A percentile compares a stretch with the other conserved stretches of the same genome.
phyloP scores from a whole-genome alignment of 2,113 vertebrate species.

The Ochotona princeps region DNA sequence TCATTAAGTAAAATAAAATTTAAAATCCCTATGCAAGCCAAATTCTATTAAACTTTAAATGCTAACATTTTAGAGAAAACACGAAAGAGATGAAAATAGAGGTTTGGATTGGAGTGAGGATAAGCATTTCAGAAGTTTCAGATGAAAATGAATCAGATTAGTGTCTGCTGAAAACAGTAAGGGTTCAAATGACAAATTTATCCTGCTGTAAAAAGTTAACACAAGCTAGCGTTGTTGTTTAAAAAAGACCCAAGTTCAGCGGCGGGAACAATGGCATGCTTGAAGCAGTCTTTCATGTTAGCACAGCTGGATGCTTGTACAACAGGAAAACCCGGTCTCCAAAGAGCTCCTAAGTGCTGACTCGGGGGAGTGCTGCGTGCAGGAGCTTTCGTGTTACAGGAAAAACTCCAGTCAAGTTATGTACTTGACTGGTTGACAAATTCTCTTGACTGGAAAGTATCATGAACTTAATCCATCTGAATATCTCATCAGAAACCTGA shows the following conservation, averaged over 20 bases:
- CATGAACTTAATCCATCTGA: background rate
- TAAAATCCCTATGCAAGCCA: constrained; percentile 49
- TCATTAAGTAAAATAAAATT: constrained; percentile 69
- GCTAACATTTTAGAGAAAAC: constrained; percentile 11
- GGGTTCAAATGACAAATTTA: background rate
- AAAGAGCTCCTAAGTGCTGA: background rate
- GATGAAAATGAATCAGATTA: background rate
- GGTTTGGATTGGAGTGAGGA: background rate
- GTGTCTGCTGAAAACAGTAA: background rate
- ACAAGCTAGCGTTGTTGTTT: background rate
- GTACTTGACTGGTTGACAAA: background rate
- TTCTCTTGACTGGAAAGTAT: background rate
- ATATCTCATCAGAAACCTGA: too few relatives aligned
- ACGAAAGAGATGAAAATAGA: constrained; percentile 35
- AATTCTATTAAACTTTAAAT: constrained; percentile 64
- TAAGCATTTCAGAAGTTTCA: constrained; percentile 33
- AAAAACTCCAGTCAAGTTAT: background rate
- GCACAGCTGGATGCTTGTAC: background rate
- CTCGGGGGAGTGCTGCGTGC: fast-evolving
- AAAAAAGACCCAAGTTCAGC: background rate
- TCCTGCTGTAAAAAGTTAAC: background rate
- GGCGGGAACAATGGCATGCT: background rate
- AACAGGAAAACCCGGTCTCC: background rate
- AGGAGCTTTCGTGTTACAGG: fast-evolving
- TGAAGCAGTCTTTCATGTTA: background rate